Conservation (phyloP, 2,113 vertebrate species). For the Guaruba guarouba region DNA sequence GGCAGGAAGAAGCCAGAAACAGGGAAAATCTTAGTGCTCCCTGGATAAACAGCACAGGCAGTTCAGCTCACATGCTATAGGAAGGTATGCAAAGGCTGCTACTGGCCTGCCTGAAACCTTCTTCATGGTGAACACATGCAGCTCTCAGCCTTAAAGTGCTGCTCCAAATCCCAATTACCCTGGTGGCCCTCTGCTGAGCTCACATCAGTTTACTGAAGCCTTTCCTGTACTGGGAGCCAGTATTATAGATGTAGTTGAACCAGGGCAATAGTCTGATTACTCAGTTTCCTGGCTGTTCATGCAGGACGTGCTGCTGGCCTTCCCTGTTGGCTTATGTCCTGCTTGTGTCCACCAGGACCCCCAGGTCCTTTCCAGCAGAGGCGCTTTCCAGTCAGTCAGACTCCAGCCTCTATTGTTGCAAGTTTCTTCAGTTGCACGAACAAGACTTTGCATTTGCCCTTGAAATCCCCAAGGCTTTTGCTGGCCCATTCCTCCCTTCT, state of each 20-base stretch:
- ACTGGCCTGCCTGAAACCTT: neutral
- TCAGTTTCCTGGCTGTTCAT: neutral
- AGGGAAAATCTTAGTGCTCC: neutral
- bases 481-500: neutral
- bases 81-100: neutral
- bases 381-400: neutral
- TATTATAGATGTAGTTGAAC: neutral
- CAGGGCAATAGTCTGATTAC: neutral
- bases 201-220: neutral
- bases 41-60: neutral
- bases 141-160: neutral
- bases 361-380: neutral
- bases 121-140: neutral
- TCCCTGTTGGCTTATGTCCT: neutral
- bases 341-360: neutral
- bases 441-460: neutral
- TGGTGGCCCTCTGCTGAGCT: neutral
- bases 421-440: neutral
- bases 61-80: neutral
- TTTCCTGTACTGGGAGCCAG: neutral
- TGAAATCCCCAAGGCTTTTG: neutral
- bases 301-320: neutral
- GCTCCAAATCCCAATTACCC: neutral
- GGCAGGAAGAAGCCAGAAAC: neutral
- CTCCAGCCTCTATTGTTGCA: neutral